phyloP scores from a whole-genome alignment of 1,140 invertebrate genomes.

The Papilio polyxenes region DNA sequence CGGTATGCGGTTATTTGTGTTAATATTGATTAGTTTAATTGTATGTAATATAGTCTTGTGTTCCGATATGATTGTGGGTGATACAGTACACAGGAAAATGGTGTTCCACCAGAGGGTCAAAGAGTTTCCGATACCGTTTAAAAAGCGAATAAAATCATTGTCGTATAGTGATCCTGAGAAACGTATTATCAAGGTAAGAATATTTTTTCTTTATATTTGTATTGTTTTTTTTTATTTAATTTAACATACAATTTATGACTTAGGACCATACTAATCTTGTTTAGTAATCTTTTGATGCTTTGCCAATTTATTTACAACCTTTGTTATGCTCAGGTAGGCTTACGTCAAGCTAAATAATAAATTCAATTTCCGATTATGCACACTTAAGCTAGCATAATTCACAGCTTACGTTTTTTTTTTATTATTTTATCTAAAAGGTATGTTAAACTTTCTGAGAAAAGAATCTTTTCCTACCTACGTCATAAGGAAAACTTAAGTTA shows the following conservation, averaged over 20 bases:
- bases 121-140: constrained; percentile 76
- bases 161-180: constrained; percentile 73
- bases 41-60: constrained; percentile 59
- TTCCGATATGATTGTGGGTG: constrained; percentile 73
- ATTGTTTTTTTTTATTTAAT: neutral
- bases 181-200: constrained; percentile 70
- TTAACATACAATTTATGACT: neutral
- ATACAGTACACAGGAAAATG: constrained; percentile 76
- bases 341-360: neutral
- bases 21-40: constrained; percentile 49
- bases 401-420: too few species aligned
- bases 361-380: too few species aligned
- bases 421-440: too few species aligned
- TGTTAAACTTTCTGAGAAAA: too few species aligned
- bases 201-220: constrained; percentile 13
- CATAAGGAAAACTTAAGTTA: neutral
- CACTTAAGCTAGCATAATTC: too few species aligned
- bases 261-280: neutral
- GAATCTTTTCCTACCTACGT: neutral
- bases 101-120: constrained; percentile 76
- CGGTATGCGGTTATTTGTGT: constrained; percentile 63
- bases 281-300: neutral
- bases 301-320: neutral
- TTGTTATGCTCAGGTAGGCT: neutral
- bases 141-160: constrained; percentile 70